phyloP scores from a whole-genome alignment of 2,113 vertebrate species.

The Malurus melanocephalus region DNA sequence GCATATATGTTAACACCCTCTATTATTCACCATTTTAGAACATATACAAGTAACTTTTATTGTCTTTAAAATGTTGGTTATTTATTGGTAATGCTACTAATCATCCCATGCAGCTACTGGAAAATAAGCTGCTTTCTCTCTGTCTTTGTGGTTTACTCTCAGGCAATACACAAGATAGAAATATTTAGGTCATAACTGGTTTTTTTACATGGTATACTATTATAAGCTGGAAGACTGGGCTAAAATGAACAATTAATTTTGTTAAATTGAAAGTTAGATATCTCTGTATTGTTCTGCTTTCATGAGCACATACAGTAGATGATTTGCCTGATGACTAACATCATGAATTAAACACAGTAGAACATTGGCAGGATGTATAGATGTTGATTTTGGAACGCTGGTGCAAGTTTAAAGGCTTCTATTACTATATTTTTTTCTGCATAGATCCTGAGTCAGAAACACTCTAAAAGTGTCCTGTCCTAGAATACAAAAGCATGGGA shows the following conservation, averaged over 20 bases:
- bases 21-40: neutral
- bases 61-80: neutral
- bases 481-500: neutral
- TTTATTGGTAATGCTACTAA: neutral
- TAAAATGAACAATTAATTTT: neutral
- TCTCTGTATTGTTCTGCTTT: neutral
- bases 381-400: neutral
- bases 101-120: neutral
- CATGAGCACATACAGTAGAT: neutral
- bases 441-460: neutral
- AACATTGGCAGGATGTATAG: neutral
- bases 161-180: neutral
- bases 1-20: rapidly evolving
- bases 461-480: neutral
- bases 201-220: neutral
- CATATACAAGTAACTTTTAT: neutral
- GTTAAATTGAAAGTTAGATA: neutral
- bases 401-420: neutral
- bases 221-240: neutral
- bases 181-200: neutral
- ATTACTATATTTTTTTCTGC: neutral
- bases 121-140: neutral
- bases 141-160: neutral
- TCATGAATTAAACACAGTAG: neutral
- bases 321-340: neutral